phyloP scores from a whole-genome alignment of 2,113 vertebrate genomes.

The Psephotus haematonotus region DNA sequence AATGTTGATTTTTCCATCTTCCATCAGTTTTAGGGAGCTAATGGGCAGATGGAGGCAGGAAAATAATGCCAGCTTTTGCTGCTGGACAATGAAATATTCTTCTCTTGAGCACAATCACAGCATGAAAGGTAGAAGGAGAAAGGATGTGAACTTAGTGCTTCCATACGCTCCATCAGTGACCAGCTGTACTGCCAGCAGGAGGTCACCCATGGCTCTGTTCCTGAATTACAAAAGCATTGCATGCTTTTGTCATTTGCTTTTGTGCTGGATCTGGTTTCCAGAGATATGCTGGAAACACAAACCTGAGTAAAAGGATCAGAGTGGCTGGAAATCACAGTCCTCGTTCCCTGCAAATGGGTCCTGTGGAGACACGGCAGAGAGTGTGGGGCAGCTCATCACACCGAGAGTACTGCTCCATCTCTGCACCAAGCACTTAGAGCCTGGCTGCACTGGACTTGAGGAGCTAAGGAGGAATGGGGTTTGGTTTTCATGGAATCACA shows the following conservation, averaged over 20 bases:
- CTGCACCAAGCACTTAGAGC: not conserved
- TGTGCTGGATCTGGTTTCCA: not conserved
- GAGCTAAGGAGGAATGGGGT: not conserved
- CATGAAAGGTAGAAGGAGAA: not conserved
- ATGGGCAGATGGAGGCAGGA: conserved; percentile 19
- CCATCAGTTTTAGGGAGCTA: not conserved
- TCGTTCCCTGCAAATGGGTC: not conserved
- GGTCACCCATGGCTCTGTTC: not conserved
- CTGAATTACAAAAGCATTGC: not conserved
- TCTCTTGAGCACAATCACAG: not conserved
- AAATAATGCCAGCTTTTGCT: not conserved
- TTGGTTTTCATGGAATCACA: not conserved
- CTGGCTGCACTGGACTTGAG: rapidly evolving
- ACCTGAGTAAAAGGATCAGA: not conserved
- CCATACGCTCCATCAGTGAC: not conserved
- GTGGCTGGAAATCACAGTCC: not conserved
- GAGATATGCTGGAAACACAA: not conserved
- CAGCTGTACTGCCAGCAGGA: conserved; percentile 18
- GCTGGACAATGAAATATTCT: conserved; percentile 1
- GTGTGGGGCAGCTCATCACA: not conserved
- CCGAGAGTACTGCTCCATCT: rapidly evolving
- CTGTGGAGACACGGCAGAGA: not conserved
- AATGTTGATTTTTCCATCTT: not conserved
- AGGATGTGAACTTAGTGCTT: not conserved
- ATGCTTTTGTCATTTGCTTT: not conserved